Base-by-base conservation (phyloP, 2,797 vertebrate genomes). In the Sciurus vulgaris region DNA sequence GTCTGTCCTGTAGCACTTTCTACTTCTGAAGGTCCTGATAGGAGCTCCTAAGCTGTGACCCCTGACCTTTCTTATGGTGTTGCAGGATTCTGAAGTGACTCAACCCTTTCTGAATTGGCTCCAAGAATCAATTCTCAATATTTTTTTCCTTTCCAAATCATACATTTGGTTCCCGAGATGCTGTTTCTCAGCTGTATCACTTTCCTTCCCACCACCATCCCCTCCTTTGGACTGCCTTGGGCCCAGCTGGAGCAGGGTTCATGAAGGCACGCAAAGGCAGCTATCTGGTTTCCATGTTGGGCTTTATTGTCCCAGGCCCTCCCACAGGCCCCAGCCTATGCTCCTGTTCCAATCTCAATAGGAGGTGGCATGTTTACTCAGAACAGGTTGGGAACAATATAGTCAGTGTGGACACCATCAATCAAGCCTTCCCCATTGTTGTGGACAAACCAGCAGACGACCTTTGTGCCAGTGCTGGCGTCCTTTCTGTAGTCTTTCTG, bases 371-470 rank as follows among this genome's bases (percentile, higher is more conserved):
- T 7, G 13, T 86, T 15, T 76, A 17, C 70, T 98, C 94, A 98
- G 96, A 98, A 98, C 83, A 99, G 94, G 72, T 94, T 98, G 26
- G 99, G 97, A 74, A 99, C 97, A 10, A 99, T 97, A 90, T 99
- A 99, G 96, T 99, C 99, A 0, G 98, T 98, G 72, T 98, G 98
- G 93, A 93, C 90, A 30, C 99, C 99, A 47, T 99, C 99, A 0
- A 99, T 98, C 41, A 99, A 98, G 41, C 99, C 99, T 28, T 98
- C 96, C 86, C 99, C 99, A 0, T 99, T 99, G 93, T 99, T 97
- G 88, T 99, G 98, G 95, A 99, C 97, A 81, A 99, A 99, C 99
- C 99, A 99, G 98, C 99, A 99, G 82, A 98, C 92, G 73, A 99
- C 81, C 17, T 98, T 98, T 4, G 97, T 83, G 2, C 99, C 99